Conservation (phyloP, 2,113 vertebrate species). For the Rhinolophus sinicus region DNA sequence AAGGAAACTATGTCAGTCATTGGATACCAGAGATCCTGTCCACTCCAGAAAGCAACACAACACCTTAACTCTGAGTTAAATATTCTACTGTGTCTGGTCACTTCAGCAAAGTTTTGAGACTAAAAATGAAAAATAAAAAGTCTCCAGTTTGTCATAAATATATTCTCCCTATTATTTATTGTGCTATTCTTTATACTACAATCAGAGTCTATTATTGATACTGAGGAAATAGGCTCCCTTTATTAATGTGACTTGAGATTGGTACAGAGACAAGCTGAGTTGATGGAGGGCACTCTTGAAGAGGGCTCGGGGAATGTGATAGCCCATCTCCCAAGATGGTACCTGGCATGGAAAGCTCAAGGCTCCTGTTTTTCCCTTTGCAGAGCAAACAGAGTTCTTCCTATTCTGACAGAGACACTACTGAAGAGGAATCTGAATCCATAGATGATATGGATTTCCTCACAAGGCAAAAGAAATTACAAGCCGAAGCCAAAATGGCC, state of each 20-base stretch:
- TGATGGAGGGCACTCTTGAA: not conserved
- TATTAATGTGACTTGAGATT: not conserved
- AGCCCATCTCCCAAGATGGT: not conserved
- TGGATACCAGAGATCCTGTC: not conserved
- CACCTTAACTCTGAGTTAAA: not conserved
- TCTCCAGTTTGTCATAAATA: slow-evolving; percentile 2
- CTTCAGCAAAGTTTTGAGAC: not conserved
- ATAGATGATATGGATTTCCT: slow-evolving; percentile 99
- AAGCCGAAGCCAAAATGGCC: slow-evolving; percentile 97
- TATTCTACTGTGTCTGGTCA: not conserved
- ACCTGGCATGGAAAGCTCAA: not conserved
- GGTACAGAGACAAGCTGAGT: accelerated
- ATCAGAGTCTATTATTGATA: not conserved
- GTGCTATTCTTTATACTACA: not conserved
- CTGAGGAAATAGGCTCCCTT: not conserved
- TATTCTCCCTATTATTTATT: not conserved
- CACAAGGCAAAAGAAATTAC: slow-evolving; percentile 97
- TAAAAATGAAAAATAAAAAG: not conserved
- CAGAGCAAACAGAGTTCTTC: slow-evolving; percentile 98
- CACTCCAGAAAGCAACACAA: not conserved
- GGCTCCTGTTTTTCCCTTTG: slow-evolving; percentile 21
- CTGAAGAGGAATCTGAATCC: slow-evolving; percentile 97
- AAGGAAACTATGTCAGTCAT: not conserved
- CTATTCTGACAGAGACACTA: slow-evolving; percentile 98
- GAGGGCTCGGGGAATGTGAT: accelerated